Evolutionary conservation across 1,140 invertebrate species (phyloP), one percentile per base, ranked within the genome.

Genomic region (Drosophila pseudoananassae): DNA sequence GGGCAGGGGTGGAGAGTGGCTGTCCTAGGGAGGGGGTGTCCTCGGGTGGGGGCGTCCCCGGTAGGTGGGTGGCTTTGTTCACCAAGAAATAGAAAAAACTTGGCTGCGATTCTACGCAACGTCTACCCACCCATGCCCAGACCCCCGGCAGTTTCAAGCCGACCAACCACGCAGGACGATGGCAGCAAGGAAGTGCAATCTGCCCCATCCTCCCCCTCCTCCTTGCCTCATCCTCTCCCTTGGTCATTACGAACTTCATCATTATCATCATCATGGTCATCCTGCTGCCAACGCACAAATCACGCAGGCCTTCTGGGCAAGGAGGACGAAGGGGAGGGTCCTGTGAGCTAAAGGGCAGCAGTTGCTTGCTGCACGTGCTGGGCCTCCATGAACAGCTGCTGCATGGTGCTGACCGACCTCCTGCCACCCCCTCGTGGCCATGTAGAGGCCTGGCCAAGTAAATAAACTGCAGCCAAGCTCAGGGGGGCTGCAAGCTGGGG

Each of bases 351-450:
- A 78, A 56, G 59, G 69, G 64, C 84, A 88, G 64, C 84, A 88
- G 78, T 88, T 88, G 83, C 83, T 88, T 88, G 79, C 83, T 88
- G 76, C 83, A 88, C 78, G 84, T 88, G 83, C 83, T 88, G 83
- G 76, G 83, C 71, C 74, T 78, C 74, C 75, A 82, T 65, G 58
- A 85, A 85, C 82, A 85, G 82, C 82, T 88, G 81, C 81, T 84
- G 52, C 58, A 40, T 71, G 47, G 54, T 54, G 57, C 52, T 65
- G 36, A 33, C 15, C 15, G 36, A n/a, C 45, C 9, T 15, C 25
- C 5, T 2, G 0, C 47, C 15, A 40, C 29, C 27, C 17, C 15
- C 40, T 31, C 15, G 17, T 10, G 38, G 50, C 71, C 82, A 87
- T 87, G 83, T 87, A 87, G 82, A 78, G 74, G 29, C 64, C 76